Base-by-base conservation (phyloP, 2,797 vertebrate species). In the Falco columbarius region DNA sequence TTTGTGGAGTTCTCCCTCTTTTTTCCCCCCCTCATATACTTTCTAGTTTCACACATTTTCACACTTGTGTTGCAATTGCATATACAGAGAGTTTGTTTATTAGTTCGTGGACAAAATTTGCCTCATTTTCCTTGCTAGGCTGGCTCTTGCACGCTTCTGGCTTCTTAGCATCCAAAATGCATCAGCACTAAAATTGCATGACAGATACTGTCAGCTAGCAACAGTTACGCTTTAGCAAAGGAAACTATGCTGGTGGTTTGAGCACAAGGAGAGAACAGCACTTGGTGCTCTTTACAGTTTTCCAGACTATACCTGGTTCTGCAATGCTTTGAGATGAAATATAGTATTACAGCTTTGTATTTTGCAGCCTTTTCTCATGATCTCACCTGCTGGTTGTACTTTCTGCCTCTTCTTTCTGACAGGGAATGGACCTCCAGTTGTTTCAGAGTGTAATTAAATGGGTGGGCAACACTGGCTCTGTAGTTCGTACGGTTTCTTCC, bases 351-450 rank as follows among this genome's bases (percentile, higher is more conserved):
- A 62, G n/a, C 24, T 79, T 38, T 27, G 52, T 29, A 32, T 36
- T 87, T 62, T 55, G 65, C 34, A 77, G 44, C 17, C 26, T 30
- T 63, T 56, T 30, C 47, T 79, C 36, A 34, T 12, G 10, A 29
- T 52, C 94, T 68, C 97, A 99, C 99, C 97, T 98, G 98, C 63
- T 98, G 96, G 85, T 72, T 98, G 97, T 97, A 98, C 81, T 89
- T 96, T 34, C 89, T 89, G 18, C 97, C 97, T 51, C 81, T 97
- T 74, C 62, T 94, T 44, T 97, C 65, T 10, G 98, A 97, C 46
- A 98, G 86, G 3, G 93, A 96, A 55, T 95, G 95, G 38, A 99
- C 72, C 32, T 98, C 98, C 12, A 98, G 44, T n/a, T 97, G 98
- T 22, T 94, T 96, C 88, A 98, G 90, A 5, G 95, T 80, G 30